Evolutionary conservation across 92 coral and sea anemone genomes (phyloP).

Genomic region (Plumapathes pennacea): DNA sequence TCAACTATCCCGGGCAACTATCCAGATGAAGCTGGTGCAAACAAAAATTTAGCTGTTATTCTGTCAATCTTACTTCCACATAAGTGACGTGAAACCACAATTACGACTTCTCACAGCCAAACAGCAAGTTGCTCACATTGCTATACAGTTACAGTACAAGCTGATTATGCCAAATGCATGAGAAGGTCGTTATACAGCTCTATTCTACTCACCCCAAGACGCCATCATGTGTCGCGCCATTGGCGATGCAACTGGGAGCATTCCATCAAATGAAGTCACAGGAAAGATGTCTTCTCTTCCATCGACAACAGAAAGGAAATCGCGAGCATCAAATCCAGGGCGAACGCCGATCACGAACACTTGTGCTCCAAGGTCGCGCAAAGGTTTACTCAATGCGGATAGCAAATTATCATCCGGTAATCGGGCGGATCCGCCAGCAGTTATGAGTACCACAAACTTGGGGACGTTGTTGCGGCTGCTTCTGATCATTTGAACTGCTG

Average conservation of each 20-base stretch:
- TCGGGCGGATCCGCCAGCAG: constrained; percentile 63
- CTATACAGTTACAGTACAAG: no score
- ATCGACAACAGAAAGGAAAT: constrained; percentile 42
- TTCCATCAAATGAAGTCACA: constrained; percentile 10
- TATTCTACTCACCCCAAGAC: constrained; percentile 23
- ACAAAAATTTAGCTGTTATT: no score
- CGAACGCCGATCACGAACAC: constrained; percentile 77
- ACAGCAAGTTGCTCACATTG: no score
- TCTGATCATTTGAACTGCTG: constrained; percentile 49
- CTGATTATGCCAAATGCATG: no score
- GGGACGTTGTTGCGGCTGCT: constrained; percentile 49
- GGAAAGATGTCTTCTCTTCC: constrained; percentile 19
- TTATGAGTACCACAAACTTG: constrained; percentile 64
- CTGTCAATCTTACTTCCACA: no score
- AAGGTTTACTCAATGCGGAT: constrained; percentile 36
- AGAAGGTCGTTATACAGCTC: no score
- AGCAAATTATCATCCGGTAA: constrained; percentile 39
- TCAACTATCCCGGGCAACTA: no score
- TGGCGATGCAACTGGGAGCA: constrained; percentile 19
- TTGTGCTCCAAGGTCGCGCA: constrained; percentile 62
- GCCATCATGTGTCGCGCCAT: constrained; percentile 32
- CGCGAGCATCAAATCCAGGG: constrained; percentile 48
- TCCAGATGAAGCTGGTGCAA: no score
- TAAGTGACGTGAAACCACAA: no score
- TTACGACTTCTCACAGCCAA: no score